Conservation (phyloP, 2,797 vertebrate species). For the Eulemur albifrons region DNA sequence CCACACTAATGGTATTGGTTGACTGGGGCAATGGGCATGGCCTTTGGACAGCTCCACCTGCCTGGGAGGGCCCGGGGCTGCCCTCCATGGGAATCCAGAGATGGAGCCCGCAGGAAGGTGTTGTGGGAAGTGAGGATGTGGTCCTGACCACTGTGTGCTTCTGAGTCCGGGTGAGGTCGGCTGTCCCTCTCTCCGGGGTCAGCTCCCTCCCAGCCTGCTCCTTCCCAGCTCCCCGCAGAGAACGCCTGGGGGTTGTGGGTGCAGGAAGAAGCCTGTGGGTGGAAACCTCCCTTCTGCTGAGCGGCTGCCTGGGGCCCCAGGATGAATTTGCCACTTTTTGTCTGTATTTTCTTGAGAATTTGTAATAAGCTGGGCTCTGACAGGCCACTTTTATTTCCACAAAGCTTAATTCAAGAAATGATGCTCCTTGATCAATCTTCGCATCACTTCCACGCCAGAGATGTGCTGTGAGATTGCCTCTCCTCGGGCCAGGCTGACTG, state of each 20-base stretch:
- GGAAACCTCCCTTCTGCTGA: not conserved
- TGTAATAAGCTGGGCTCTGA: slow-evolving; percentile 37
- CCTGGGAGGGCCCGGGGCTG: not conserved
- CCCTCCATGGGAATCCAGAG: no score
- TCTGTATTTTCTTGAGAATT: slow-evolving; percentile 22
- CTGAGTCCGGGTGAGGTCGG: rapidly evolving
- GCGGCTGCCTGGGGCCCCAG: not conserved
- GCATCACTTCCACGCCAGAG: slow-evolving; percentile 55
- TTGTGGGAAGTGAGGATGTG: not conserved
- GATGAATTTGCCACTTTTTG: not conserved
- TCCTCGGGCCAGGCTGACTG: not conserved
- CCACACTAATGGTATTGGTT: not conserved
- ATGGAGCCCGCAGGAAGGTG: rapidly evolving
- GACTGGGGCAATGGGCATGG: not conserved
- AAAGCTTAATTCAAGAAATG: slow-evolving; percentile 52
- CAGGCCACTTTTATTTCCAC: slow-evolving; percentile 50
- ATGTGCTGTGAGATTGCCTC: not conserved
- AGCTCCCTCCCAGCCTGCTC: not conserved
- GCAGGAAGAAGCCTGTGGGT: no score
- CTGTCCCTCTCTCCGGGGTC: not conserved
- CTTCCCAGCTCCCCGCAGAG: not conserved
- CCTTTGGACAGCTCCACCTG: not conserved
- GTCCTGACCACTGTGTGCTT: not conserved
- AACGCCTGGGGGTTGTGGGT: not conserved
- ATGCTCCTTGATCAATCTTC: slow-evolving; percentile 47